phyloP scores from a whole-genome alignment of 2,797 vertebrate genomes.

The Potorous gilbertii region DNA sequence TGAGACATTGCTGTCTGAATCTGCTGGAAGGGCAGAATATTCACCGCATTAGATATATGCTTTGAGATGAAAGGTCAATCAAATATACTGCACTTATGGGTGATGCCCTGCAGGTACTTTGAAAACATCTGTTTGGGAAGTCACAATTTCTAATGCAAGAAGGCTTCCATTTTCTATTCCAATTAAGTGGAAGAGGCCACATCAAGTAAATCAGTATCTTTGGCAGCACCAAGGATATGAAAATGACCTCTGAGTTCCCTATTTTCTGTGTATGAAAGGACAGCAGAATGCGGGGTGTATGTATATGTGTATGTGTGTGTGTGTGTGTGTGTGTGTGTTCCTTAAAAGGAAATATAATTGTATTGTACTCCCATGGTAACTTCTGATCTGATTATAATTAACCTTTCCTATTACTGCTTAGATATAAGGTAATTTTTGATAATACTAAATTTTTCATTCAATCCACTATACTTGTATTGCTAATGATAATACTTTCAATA shows the following conservation, averaged over 20 bases:
- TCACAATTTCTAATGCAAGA: constrained; percentile 27
- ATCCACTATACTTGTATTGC: constrained; percentile 12
- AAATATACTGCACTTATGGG: not conserved
- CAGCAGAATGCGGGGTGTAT: not conserved
- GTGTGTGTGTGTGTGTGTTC: too few species aligned
- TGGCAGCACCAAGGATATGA: not conserved
- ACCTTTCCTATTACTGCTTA: not conserved
- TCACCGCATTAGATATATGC: not conserved
- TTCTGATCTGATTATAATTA: constrained; percentile 23
- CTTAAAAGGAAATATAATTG: constrained; percentile 8
- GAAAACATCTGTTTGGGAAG: constrained; percentile 46
- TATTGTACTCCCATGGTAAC: constrained; percentile 21
- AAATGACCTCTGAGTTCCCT: constrained; percentile 7
- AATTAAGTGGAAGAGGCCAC: constrained; percentile 24
- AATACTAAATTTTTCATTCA: not conserved
- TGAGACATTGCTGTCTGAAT: not conserved
- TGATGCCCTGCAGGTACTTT: not conserved
- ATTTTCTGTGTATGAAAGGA: not conserved
- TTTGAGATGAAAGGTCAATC: constrained; percentile 42
- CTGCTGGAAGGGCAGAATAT: not conserved
- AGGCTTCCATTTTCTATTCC: constrained; percentile 45
- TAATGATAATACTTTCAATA: constrained; percentile 24
- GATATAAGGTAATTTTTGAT: constrained; percentile 18
- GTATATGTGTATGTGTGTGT: not conserved
- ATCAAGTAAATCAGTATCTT: constrained; percentile 37